These are phyloP conservation scores for Folsomia manolachei DNA, from an alignment of 2,888 invertebrate genomes.

Conservation along the genomic window DNA sequence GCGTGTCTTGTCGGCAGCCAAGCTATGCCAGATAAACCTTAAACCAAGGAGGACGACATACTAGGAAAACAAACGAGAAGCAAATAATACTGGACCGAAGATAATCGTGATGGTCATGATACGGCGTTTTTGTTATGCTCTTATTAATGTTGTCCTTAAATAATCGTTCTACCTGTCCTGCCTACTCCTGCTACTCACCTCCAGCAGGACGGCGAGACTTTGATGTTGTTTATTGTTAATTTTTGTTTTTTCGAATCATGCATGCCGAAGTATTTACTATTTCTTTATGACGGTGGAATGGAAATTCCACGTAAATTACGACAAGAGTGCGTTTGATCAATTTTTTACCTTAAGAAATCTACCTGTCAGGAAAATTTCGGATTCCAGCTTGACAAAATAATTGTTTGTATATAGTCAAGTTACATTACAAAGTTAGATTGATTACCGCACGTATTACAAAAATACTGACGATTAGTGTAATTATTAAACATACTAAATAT, in stretches of 20 bases:
- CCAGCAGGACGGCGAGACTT: not conserved
- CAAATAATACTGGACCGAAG: slow-evolving; percentile 4
- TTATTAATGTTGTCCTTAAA: slow-evolving; percentile 16
- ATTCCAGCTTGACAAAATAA: too few species aligned
- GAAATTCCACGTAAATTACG: too few species aligned
- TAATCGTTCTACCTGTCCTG: not conserved
- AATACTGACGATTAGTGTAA: too few species aligned
- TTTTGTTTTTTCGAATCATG: not conserved
- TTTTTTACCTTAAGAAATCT: too few species aligned
- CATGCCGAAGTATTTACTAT: not conserved
- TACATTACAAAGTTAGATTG: too few species aligned
- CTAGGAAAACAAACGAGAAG: too few species aligned
- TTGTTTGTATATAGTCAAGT: too few species aligned
- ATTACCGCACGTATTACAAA: too few species aligned
- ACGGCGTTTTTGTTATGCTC: slow-evolving; percentile 30
- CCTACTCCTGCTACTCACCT: too few species aligned
- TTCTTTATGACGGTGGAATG: not conserved
- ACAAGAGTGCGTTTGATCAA: too few species aligned
- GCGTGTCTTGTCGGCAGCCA: slow-evolving; percentile 41
- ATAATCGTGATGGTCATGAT: slow-evolving; percentile 32
- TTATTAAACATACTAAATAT: too few species aligned
- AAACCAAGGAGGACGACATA: slow-evolving; percentile 28
- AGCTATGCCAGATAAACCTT: slow-evolving; percentile 18
- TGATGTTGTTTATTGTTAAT: not conserved
- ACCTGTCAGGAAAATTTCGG: too few species aligned